A percentile compares a stretch with the other conserved stretches of the same genome.
Evolutionary conservation across 2,113 vertebrate species (phyloP).

Genomic region (Pleuronectes platessa): DNA sequence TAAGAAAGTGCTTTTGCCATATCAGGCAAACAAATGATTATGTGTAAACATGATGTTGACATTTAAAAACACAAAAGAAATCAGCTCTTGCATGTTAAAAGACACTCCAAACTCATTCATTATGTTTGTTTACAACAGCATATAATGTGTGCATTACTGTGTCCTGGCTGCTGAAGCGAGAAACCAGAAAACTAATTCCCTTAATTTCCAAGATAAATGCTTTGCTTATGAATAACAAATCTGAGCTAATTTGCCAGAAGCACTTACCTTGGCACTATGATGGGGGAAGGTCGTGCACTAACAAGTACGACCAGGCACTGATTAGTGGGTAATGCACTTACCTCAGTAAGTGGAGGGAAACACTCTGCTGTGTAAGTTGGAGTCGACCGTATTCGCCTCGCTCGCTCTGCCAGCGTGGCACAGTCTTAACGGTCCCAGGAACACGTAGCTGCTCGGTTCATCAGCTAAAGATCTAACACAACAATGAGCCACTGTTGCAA

Average conservation of each 20-base stretch:
- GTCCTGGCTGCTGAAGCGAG: neutral
- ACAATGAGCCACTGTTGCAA: slow-evolving; percentile 53
- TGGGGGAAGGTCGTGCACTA: slow-evolving; percentile 49
- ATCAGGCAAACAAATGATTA: too few species aligned
- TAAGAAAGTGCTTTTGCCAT: too few species aligned
- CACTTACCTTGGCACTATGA: slow-evolving; percentile 56
- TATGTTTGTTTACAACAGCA: neutral
- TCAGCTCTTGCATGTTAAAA: too few species aligned
- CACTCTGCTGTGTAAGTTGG: slow-evolving; percentile 67
- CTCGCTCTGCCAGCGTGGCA: slow-evolving; percentile 62
- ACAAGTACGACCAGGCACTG: slow-evolving; percentile 73
- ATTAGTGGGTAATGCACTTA: slow-evolving; percentile 76
- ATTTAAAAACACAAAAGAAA: too few species aligned
- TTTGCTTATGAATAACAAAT: slow-evolving; percentile 47
- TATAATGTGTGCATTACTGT: neutral
- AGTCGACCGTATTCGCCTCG: slow-evolving; percentile 68
- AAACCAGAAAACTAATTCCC: neutral
- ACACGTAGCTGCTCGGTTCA: slow-evolving; percentile 49
- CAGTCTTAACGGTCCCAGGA: slow-evolving; percentile 49
- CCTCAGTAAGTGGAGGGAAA: slow-evolving; percentile 68
- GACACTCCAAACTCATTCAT: neutral
- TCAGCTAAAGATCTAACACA: slow-evolving; percentile 29
- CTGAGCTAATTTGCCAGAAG: slow-evolving; percentile 44
- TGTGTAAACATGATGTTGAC: too few species aligned
- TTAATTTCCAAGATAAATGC: slow-evolving; percentile 11